phyloP scores from a whole-genome alignment of 2,113 vertebrate species.

The Mionectes macconnelli region DNA sequence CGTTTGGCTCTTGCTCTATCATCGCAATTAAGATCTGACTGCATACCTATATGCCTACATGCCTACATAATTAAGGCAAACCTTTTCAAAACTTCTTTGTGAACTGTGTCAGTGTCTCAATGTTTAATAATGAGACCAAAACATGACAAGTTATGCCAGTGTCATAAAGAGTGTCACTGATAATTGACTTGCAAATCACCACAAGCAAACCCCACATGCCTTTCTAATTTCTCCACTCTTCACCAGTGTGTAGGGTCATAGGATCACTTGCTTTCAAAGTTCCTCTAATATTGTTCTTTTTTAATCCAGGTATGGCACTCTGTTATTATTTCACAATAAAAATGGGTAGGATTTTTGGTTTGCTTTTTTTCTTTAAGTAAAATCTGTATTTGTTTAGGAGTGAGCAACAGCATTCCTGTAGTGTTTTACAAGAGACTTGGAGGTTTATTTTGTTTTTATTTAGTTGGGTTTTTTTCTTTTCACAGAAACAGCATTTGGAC shows the following conservation, averaged over 20 bases:
- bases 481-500: conserved; percentile 57
- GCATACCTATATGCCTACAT: not conserved
- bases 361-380: not conserved
- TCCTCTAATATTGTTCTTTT: not conserved
- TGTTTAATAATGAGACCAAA: not conserved
- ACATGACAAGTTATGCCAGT: not conserved
- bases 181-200: not conserved
- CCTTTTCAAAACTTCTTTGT: not conserved
- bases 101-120: not conserved
- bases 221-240: not conserved
- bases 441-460: not conserved
- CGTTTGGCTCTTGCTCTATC: not conserved
- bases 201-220: not conserved
- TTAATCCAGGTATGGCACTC: not conserved
- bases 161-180: not conserved
- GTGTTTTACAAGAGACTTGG: not conserved
- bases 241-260: not conserved
- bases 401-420: conserved; percentile 31
- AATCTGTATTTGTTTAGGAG: conserved; percentile 56
- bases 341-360: not conserved
- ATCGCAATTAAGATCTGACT: not conserved
- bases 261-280: not conserved
- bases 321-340: conserved; percentile 23
- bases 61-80: not conserved
- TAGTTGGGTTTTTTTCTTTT: not conserved